phyloP scores from a whole-genome alignment of 2,797 vertebrate species.

The Limosa lapponica region DNA sequence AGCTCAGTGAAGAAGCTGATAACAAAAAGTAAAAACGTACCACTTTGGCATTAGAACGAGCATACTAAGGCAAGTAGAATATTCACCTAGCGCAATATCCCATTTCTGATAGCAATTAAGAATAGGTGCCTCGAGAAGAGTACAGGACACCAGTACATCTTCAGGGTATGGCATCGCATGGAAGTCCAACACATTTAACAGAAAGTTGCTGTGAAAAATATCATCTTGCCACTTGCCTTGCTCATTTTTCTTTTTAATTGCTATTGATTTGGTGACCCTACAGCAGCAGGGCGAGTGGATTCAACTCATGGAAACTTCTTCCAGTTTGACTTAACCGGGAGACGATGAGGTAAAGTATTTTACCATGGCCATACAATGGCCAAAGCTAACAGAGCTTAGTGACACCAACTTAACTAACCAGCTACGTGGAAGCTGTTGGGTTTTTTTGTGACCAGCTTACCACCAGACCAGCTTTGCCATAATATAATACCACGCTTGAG shows the following conservation, averaged over 20 bases:
- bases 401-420: not conserved
- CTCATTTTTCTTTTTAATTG: not conserved
- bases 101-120: not conserved
- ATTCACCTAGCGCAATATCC: not conserved
- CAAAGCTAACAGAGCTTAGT: not conserved
- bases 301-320: not conserved
- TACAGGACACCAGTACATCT: not conserved
- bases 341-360: not conserved
- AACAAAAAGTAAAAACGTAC: not conserved
- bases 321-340: not conserved
- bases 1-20: not conserved
- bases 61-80: not conserved
- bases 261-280: not conserved
- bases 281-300: not conserved
- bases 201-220: not conserved
- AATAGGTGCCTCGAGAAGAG: not conserved
- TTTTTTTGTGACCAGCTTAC: not conserved
- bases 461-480: not conserved
- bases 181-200: not conserved
- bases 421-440: not conserved
- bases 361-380: not conserved
- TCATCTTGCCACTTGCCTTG: not conserved
- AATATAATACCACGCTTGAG: not conserved
- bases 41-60: not conserved
- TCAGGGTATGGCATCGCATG: not conserved